Conservation (phyloP, 2,797 vertebrate species). For the Tachyglossus aculeatus region DNA sequence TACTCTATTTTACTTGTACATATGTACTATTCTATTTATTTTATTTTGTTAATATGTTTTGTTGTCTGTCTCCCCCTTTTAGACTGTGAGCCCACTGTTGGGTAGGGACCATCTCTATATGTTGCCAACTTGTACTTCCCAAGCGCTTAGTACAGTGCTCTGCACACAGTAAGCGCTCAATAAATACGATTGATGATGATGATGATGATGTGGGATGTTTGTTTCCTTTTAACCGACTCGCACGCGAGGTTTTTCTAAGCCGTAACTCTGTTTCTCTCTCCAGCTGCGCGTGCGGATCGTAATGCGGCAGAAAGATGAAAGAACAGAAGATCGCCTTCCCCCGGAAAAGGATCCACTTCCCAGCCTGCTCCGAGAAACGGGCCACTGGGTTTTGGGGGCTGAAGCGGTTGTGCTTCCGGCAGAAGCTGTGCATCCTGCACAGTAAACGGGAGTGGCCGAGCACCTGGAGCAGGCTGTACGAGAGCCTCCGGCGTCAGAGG, state of each 20-base stretch:
- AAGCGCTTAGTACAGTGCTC: too few species aligned
- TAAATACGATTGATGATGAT: too few species aligned
- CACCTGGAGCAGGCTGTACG: conserved; percentile 35
- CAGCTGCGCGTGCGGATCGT: conserved; percentile 72
- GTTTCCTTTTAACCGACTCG: conserved; percentile 31
- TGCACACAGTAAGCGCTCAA: too few species aligned
- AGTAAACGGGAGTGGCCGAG: conserved; percentile 52
- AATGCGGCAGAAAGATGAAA: conserved; percentile 82
- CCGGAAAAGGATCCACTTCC: conserved; percentile 64
- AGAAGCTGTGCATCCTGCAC: conserved; percentile 56
- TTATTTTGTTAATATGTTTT: too few species aligned
- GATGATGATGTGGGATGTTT: neutral
- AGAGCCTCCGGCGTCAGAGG: conserved; percentile 38
- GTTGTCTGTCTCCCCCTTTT: too few species aligned
- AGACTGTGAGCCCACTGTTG: too few species aligned
- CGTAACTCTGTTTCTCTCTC: conserved; percentile 45
- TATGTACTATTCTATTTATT: too few species aligned
- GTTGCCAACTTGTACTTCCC: too few species aligned
- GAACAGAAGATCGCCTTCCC: conserved; percentile 67
- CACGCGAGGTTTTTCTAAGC: conserved; percentile 36
- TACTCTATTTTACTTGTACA: too few species aligned
- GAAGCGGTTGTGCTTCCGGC: conserved; percentile 68
- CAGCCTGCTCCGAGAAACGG: conserved; percentile 71
- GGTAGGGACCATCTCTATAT: too few species aligned
- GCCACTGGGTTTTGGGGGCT: conserved; percentile 63